Evolutionary conservation across 2,888 invertebrate species (phyloP).

Genomic region (Drosophila pseudotakahashii): DNA sequence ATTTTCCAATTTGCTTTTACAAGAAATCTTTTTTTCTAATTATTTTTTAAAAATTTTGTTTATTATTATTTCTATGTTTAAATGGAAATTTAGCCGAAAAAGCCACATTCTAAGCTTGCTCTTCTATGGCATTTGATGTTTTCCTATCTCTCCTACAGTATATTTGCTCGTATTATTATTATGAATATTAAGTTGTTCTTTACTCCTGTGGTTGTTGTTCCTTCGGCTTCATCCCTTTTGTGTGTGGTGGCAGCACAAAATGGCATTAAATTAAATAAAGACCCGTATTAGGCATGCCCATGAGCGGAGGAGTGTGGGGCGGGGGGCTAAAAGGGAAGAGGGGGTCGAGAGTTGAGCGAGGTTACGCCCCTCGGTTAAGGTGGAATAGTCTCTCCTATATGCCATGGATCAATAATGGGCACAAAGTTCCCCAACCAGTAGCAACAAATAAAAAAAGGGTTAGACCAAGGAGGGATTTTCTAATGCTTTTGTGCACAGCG

Average conservation of each 20-base stretch:
- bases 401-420: conserved; percentile 73
- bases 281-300: conserved; percentile 75
- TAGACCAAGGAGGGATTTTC: conserved; percentile 62
- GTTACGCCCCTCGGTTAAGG: conserved; percentile 43
- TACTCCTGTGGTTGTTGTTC: conserved; percentile 12
- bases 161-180: conserved; percentile 27
- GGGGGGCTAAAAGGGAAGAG: background rate
- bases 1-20: background rate
- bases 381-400: conserved; percentile 37
- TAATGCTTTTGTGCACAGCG: conserved; percentile 57
- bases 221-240: conserved; percentile 3
- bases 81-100: background rate
- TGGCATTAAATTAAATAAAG: conserved; percentile 77
- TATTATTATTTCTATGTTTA: background rate
- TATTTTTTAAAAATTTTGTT: background rate
- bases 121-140: background rate
- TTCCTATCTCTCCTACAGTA: conserved; percentile 2
- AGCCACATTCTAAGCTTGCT: background rate
- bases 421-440: conserved; percentile 65
- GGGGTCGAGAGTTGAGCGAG: conserved; percentile 25
- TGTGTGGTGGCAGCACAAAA: conserved; percentile 63
- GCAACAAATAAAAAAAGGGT: conserved; percentile 40
- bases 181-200: conserved; percentile 28
- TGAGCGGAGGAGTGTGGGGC: conserved; percentile 43
- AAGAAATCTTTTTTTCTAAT: no score